Evolutionary conservation across 2,113 vertebrate species (phyloP), one percentile per base, ranked within the genome.

Genomic region (Eulacestoma nigropectus): DNA sequence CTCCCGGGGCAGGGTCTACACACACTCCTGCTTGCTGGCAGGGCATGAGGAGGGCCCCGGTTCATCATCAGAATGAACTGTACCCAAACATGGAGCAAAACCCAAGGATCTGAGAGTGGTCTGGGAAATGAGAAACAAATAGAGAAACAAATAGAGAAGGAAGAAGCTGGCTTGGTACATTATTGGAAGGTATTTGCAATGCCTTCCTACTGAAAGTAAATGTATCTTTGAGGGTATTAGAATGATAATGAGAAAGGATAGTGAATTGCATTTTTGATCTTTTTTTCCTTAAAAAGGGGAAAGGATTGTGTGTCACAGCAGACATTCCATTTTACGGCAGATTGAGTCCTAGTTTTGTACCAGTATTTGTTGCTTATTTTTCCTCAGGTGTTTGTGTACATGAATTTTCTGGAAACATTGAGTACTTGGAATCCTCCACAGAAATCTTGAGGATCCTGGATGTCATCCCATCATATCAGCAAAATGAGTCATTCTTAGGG

Each of bases 131-230:
- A 84, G 62, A 97, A 98, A 78, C 92, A 96, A 92, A 23, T n/a
- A n/a, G 79, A 84, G 62, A 97, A 98, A 78, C 92, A 96, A 92
- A 23, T n/a, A n/a, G 94, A 97, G 70, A 82, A 96, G n/a, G 96
- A 98, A 91, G 81, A 33, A 59, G 90, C 91, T 49, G 92, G 87
- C 33, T 69, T 97, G 76, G 13, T 95, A 13, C 39, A 87, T 57
- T 96, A 63, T 42, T 74, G 98, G 69, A 95, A 97, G 96, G 97
- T 97, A 93, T 57, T 93, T 79, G 41, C 29, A 42, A 6, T 60
- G 55, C 50, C 32, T 68, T 76, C 29, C 32, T 52, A 11, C 12
- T 59, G n/a, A 65, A 76, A 47, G 32, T 68, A 53, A 30, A 18
- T 57, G 32, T 57, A 46, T 83, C 16, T 65, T 73, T 65, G 42